phyloP scores from a whole-genome alignment of 2,888 invertebrate species.

The Parnassius apollo region DNA sequence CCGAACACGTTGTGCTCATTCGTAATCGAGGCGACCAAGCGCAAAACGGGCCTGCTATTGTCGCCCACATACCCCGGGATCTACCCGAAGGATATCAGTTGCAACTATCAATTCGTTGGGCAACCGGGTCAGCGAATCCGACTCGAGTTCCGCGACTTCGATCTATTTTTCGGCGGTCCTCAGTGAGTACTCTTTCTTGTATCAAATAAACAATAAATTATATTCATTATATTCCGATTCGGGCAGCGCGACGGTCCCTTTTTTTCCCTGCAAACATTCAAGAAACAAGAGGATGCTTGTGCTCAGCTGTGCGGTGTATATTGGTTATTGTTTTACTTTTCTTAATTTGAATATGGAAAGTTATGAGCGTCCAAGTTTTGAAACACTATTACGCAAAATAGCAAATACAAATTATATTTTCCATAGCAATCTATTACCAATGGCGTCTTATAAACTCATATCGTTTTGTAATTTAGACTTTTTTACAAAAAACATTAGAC shows the following conservation, averaged over 20 bases:
- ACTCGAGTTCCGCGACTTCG: slow-evolving; percentile 98
- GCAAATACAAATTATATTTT: no score
- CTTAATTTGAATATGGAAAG: no score
- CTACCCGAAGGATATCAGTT: slow-evolving; percentile 97
- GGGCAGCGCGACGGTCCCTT: no score
- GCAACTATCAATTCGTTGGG: slow-evolving; percentile 96
- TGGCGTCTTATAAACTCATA: no score
- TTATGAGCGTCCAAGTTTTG: no score
- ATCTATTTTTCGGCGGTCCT: slow-evolving; percentile 98
- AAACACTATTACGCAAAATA: not conserved
- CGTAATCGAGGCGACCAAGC: slow-evolving; percentile 88
- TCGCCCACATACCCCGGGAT: slow-evolving; percentile 99
- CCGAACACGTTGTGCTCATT: slow-evolving; percentile 94
- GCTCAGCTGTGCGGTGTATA: not conserved
- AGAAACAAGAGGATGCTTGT: no score
- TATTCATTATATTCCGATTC: no score
- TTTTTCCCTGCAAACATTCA: no score
- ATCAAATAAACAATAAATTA: no score
- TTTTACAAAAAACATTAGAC: no score
- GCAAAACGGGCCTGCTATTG: slow-evolving; percentile 91
- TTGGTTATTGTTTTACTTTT: not conserved
- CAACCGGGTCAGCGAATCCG: slow-evolving; percentile 94
- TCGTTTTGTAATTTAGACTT: no score
- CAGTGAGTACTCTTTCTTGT: slow-evolving; percentile 87
- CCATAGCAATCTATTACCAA: no score